Evolutionary conservation across 2,797 vertebrate species (phyloP).

Genomic region (Chaunax sp.): DNA sequence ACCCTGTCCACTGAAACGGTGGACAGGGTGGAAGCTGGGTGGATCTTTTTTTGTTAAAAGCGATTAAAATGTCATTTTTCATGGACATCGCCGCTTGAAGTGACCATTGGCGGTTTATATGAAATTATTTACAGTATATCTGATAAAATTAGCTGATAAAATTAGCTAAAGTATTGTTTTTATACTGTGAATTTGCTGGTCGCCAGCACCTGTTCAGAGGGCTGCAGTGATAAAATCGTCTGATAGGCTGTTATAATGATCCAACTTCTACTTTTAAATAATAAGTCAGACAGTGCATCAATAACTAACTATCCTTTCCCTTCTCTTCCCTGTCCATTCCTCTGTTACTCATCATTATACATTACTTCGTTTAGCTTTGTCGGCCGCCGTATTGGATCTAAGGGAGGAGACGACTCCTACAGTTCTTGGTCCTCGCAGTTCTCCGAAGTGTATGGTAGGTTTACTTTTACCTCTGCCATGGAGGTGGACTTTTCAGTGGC

Average conservation of each 20-base stretch:
- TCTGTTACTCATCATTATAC: slow-evolving; percentile 5
- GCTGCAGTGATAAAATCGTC: not conserved
- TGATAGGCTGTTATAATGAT: slow-evolving; percentile 10
- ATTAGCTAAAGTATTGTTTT: no score
- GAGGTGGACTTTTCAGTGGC: not conserved
- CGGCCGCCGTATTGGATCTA: slow-evolving; percentile 22
- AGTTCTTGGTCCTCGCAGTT: not conserved
- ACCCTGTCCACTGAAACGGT: no score
- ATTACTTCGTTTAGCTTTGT: slow-evolving; percentile 48
- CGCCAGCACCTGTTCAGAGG: no score
- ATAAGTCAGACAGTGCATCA: slow-evolving; percentile 9
- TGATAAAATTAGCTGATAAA: no score
- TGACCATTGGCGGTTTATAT: no score
- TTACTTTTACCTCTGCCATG: not conserved
- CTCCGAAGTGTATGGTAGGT: slow-evolving; percentile 30
- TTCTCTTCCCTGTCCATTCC: slow-evolving; percentile 7
- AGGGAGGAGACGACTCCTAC: not conserved
- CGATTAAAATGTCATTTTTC: no score
- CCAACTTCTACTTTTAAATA: slow-evolving; percentile 10
- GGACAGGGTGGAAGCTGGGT: no score
- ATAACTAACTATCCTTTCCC: slow-evolving; percentile 6
- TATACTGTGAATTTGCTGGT: no score
- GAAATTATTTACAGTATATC: no score
- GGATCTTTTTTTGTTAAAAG: no score
- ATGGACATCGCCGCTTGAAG: no score